Evolutionary conservation across 2,113 vertebrate species (phyloP), one percentile per base, ranked within the genome.

Genomic region (Australoheros scitulus): DNA sequence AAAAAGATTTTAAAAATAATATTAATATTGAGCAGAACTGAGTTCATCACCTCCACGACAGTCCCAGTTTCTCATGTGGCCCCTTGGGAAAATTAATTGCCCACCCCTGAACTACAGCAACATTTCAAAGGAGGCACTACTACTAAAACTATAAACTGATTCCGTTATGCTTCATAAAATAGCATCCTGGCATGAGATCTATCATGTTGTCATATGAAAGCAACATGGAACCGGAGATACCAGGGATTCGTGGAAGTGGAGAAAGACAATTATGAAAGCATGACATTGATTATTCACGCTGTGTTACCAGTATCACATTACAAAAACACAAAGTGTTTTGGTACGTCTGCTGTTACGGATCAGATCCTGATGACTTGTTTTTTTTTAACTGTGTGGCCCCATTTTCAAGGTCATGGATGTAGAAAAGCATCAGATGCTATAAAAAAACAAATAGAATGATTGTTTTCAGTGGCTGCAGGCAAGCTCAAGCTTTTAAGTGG

Each of bases 361-460:
- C 65, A 41, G 58, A 83, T 77, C 52, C 75, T 90, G 91, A 84
- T 89, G 80, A 84, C 76, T 84, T 76, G 11, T 50, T 82, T 61
- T 47, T 38, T 50, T 58, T 20, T 59, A 3, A 26, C 41, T 72
- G 61, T 41, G 60, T 79, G 87, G 18, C 68, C 11, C 9, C 41
- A 26, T 75, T 86, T 84, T 61, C n/a, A 85, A 79, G 52, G 57
- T 56, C 26, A 11, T 17, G 34, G 70, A 36, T 11, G 47, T 18
- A 55, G 50, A 88, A 64, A 36, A 81, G 56, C 83, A 85, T 90
- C 76, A 86, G 83, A 90, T 83, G 86, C 61, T 76, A 32, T 29
- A 6, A 36, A 26, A 26, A 36, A 61, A 88, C 84, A 91, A 87
- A 87, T 68, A 56, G 34, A 43, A 13, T 20, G 17, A 38, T 81